Evolutionary conservation across 2,113 vertebrate species (phyloP).

Genomic region (Planiliza haematocheilus): DNA sequence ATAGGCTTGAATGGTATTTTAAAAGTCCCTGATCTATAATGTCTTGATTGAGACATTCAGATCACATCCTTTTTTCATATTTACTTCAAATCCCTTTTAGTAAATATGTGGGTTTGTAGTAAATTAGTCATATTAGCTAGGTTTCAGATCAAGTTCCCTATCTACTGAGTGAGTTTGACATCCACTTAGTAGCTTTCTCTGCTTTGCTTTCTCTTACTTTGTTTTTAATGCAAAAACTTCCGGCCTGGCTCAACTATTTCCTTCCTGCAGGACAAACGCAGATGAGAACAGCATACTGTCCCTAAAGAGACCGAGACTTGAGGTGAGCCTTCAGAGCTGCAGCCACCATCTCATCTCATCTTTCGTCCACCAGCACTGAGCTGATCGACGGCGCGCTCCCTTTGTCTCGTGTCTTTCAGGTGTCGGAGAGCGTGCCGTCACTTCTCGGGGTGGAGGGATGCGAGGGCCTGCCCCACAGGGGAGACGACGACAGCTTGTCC

Average conservation of each 20-base stretch:
- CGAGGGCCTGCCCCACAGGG: constrained; percentile 77
- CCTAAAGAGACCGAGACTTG: constrained; percentile 91
- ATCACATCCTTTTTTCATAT: neutral
- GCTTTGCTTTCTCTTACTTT: too few relatives aligned
- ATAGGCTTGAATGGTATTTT: too few relatives aligned
- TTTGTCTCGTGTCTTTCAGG: constrained; percentile 61
- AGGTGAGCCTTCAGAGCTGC: constrained; percentile 81
- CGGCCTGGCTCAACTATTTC: constrained; percentile 12
- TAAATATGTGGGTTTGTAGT: neutral
- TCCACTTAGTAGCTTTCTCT: neutral
- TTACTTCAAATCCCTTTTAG: neutral
- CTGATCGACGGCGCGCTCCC: neutral
- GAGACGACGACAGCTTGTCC: constrained; percentile 91
- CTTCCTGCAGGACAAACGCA: constrained; percentile 82
- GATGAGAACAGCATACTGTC: constrained; percentile 73
- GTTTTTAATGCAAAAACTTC: too few relatives aligned
- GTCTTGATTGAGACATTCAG: too few relatives aligned
- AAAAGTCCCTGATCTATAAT: too few relatives aligned
- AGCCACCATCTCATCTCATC: neutral
- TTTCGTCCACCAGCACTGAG: neutral
- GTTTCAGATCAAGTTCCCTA: neutral
- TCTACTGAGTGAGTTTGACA: neutral
- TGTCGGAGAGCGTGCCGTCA: constrained; percentile 74
- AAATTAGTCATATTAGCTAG: neutral
- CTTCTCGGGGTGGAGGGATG: constrained; percentile 68